Conservation (phyloP, 2,113 vertebrate species). For the Lepus americanus region DNA sequence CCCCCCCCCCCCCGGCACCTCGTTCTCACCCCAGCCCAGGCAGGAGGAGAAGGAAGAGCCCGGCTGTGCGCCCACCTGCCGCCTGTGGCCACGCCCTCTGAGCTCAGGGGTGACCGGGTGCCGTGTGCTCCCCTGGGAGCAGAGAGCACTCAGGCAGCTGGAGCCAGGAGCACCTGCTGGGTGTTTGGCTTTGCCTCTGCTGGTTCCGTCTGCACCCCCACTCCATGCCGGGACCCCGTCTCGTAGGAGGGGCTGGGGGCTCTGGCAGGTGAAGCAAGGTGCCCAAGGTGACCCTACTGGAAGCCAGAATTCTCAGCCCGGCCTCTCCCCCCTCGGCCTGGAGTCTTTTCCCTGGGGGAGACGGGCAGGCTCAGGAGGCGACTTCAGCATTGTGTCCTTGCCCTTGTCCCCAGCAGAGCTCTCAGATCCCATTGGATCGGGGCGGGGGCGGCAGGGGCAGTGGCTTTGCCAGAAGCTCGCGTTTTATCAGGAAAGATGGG, state of each 20-base stretch:
- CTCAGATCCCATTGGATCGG: background rate
- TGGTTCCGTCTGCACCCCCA: fast-evolving
- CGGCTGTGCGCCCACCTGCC: no score
- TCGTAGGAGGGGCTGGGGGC: background rate
- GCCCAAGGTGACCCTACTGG: background rate
- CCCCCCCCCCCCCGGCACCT: fast-evolving
- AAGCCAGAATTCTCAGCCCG: background rate
- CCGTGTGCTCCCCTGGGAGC: background rate
- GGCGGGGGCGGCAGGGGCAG: background rate
- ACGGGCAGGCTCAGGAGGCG: background rate
- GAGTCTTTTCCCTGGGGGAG: background rate
- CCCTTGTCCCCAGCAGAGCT: background rate
- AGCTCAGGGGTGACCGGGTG: background rate
- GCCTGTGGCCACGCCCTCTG: no score
- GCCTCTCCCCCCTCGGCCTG: background rate
- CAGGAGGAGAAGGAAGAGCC: no score
- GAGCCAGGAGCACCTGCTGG: background rate
- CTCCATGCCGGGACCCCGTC: fast-evolving
- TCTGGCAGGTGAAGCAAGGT: background rate
- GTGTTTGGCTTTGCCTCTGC: background rate
- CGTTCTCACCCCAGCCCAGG: background rate
- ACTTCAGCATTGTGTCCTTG: background rate
- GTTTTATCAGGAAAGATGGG: slow-evolving; percentile 35
- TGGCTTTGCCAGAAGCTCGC: background rate
- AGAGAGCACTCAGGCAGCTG: background rate